A percentile compares a stretch with the other conserved stretches of the same genome.
phyloP scores from a whole-genome alignment of 2,888 invertebrate genomes.

The Caenorhabditis becei region DNA sequence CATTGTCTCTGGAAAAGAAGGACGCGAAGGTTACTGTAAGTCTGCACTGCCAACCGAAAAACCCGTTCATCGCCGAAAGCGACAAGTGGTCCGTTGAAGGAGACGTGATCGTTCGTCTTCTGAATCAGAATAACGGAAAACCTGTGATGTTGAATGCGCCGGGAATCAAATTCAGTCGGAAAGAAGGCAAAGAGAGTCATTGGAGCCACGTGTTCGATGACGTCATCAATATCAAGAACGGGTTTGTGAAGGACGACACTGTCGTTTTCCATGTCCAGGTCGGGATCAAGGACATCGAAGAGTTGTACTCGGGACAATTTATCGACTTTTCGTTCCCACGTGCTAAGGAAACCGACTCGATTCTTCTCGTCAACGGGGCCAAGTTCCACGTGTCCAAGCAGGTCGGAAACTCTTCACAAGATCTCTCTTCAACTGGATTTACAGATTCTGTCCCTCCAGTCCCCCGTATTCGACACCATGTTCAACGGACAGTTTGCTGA shows the following conservation, averaged over 20 bases:
- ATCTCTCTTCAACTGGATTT: neutral
- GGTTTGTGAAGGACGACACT: conserved; percentile 6
- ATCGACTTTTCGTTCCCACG: conserved; percentile 26
- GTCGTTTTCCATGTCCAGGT: conserved; percentile 17
- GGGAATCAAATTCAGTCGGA: conserved; percentile 6
- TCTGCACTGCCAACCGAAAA: conserved; percentile 20
- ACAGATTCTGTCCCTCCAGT: conserved; percentile 33
- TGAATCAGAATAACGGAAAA: conserved; percentile 15
- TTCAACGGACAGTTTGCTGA: conserved; percentile 27
- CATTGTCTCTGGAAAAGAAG: neutral
- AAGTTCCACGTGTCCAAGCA: conserved; percentile 42
- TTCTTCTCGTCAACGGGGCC: conserved; percentile 15
- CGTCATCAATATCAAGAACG: conserved; percentile 3
- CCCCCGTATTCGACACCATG: conserved; percentile 31
- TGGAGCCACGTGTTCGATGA: conserved; percentile 24
- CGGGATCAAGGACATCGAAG: conserved; percentile 22
- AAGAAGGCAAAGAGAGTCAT: neutral
- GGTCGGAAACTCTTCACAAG: neutral
- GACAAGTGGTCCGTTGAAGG: conserved; percentile 20
- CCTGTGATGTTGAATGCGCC: neutral
- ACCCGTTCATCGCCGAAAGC: neutral
- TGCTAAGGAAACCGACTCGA: conserved; percentile 1
- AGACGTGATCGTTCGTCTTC: conserved; percentile 15
- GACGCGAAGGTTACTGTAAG: neutral
- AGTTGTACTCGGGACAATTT: conserved; percentile 29